Evolutionary conservation across 1,140 invertebrate species (phyloP).

Genomic region (Thereuonema tuberculata): DNA sequence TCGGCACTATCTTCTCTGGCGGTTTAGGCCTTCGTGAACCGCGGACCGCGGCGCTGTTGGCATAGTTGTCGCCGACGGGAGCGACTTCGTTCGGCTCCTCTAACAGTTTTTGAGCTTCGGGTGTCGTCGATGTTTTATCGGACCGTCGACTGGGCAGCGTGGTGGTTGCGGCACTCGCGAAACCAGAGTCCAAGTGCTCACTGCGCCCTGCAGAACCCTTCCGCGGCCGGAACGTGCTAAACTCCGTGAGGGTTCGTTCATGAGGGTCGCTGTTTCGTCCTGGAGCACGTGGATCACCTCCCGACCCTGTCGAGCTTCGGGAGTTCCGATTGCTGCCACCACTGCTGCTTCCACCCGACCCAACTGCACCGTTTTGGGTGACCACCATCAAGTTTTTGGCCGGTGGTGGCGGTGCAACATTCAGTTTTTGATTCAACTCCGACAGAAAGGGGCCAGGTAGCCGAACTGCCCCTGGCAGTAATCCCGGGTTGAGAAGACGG

Average conservation of each 20-base stretch:
- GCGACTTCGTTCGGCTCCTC: not conserved
- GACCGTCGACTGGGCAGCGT: not conserved
- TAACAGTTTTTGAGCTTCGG: not conserved
- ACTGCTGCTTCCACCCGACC: not conserved
- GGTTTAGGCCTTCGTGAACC: no score
- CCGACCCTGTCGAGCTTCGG: not conserved
- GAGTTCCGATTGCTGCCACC: not conserved
- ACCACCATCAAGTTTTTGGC: not conserved
- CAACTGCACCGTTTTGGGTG: not conserved
- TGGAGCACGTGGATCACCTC: not conserved
- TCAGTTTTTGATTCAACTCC: constrained; percentile 9
- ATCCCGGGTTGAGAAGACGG: constrained; percentile 4
- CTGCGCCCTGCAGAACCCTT: not conserved
- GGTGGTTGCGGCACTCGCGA: not conserved
- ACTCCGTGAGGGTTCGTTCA: not conserved
- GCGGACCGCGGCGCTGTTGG: not conserved
- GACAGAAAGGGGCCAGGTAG: constrained; percentile 1
- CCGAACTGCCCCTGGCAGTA: constrained; percentile 1
- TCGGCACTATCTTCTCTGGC: not conserved
- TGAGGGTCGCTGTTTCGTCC: constrained; percentile 8
- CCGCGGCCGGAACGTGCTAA: constrained; percentile 7
- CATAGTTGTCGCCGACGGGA: not conserved
- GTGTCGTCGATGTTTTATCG: not conserved
- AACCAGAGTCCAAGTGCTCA: not conserved
- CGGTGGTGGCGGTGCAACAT: not conserved